A percentile compares a stretch with the other conserved stretches of the same genome.
These are phyloP conservation scores for Heterocephalus glaber DNA, from an alignment of 2,113 vertebrate species.

Conservation along the genomic window DNA sequence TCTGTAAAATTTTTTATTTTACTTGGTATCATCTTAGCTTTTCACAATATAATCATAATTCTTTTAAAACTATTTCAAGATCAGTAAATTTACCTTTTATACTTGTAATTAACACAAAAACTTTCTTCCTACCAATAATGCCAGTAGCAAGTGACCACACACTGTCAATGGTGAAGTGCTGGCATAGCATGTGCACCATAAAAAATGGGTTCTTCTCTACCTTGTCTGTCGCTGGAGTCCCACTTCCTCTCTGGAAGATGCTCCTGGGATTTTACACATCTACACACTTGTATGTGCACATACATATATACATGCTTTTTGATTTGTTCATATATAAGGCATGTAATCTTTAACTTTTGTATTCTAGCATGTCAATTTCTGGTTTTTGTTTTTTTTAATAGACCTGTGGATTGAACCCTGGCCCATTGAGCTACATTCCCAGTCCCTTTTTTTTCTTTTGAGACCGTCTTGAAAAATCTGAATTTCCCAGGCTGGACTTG, in stretches of 20 bases:
- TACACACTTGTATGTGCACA: background rate
- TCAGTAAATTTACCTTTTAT: background rate
- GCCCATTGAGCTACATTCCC: background rate
- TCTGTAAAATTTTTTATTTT: background rate
- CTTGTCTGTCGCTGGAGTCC: background rate
- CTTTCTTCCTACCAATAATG: conserved; percentile 1
- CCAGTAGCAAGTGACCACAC: background rate
- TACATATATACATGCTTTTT: no score
- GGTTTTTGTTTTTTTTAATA: background rate
- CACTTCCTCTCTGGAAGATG: background rate
- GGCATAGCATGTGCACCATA: background rate
- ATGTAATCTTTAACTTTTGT: background rate
- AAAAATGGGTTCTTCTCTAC: background rate
- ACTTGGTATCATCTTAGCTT: background rate
- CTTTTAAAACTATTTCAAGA: conserved; percentile 2
- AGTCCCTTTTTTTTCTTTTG: background rate
- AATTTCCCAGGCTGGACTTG: background rate
- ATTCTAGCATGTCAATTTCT: background rate
- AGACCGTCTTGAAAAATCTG: background rate
- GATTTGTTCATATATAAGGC: no score
- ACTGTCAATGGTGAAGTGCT: background rate
- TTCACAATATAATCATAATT: conserved; percentile 10
- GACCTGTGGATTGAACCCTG: background rate
- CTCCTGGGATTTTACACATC: background rate
- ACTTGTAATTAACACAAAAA: background rate